Evolutionary conservation across 2,113 vertebrate species (phyloP), one percentile per base, ranked within the genome.

Genomic region (Anoura caudifer): DNA sequence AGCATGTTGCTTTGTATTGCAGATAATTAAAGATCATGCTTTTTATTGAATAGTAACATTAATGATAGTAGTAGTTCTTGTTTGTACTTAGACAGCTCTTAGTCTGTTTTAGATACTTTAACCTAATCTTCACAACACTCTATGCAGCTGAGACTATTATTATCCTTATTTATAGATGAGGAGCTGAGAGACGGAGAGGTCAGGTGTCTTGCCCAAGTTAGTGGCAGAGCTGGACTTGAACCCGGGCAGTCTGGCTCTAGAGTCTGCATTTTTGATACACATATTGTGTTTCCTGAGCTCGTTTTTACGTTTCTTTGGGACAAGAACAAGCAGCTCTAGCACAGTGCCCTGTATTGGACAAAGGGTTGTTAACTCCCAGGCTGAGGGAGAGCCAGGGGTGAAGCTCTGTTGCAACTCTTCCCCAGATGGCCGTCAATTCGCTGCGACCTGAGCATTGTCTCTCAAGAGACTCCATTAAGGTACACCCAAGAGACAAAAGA

Each of bases 21-120:
- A 52, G 52, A n/a, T 59, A 81, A 97, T 87, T 73, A 90, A 95
- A 79, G 65, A 80, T 16, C 33, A 45, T 45, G 47, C 65, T 86
- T 90, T 87, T 93, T 85, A 63, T 87, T n/a, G 52, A 77, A 45
- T 65, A 83, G 47, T 72, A 54, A 33, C 22, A 65, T 13, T 90
- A 92, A 77, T 31, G 33, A n/a, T 59, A 85, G 54, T 61, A 89
- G 69, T 45, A 84, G 28, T 54, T 93, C 15, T 80, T 87, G 61
- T 61, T 95, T 94, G 47, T 84, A 61, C 61, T 56, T 77, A 52
- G 52, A 54, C 52, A 54, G n/a, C 79, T 75, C 43, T 43, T 67
- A 69, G 54, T 86, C 36, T 67, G 28, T 47, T 63, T 91, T 76
- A 17, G 19, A 52, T 31, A 13, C 17, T 50, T 82, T 52, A 82